phyloP scores from a whole-genome alignment of 2,888 invertebrate genomes.

The Spisula subtruncata region DNA sequence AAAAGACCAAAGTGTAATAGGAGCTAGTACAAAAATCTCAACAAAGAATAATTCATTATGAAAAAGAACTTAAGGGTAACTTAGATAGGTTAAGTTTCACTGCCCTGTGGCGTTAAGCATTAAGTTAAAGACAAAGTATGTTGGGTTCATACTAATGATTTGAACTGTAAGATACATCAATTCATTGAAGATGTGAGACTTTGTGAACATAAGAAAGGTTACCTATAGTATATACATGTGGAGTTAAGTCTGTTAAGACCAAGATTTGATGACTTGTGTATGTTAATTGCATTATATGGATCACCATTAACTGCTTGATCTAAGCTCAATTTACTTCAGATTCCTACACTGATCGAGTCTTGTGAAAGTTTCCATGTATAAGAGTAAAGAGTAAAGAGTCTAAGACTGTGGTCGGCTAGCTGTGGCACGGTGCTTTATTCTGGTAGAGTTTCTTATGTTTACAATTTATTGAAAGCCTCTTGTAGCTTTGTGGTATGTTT shows the following conservation, averaged over 20 bases:
- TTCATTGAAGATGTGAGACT: not conserved
- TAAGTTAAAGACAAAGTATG: not conserved
- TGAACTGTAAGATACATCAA: not conserved
- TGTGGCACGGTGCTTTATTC: too few relatives aligned
- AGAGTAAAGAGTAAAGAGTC: too few relatives aligned
- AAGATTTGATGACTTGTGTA: not conserved
- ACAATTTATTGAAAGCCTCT: conserved; percentile 10
- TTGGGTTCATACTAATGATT: not conserved
- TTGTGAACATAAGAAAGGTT: not conserved
- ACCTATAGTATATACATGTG: not conserved
- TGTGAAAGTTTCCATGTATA: not conserved
- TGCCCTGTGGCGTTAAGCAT: not conserved
- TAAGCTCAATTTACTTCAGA: not conserved
- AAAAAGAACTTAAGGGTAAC: too few relatives aligned
- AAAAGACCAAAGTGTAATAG: too few relatives aligned
- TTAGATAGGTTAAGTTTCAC: not conserved
- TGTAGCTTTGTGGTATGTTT: not conserved
- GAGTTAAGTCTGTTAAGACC: too few relatives aligned
- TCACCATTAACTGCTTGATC: conserved; percentile 10
- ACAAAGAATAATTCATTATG: too few relatives aligned
- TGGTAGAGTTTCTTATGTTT: conserved; percentile 3
- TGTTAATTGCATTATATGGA: conserved; percentile 1
- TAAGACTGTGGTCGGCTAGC: not conserved
- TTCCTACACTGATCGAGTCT: not conserved
- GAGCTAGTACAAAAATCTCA: too few relatives aligned